These are phyloP conservation scores for Gracilinanus agilis DNA, from an alignment of 2,113 vertebrate species.

Conservation along the genomic window DNA sequence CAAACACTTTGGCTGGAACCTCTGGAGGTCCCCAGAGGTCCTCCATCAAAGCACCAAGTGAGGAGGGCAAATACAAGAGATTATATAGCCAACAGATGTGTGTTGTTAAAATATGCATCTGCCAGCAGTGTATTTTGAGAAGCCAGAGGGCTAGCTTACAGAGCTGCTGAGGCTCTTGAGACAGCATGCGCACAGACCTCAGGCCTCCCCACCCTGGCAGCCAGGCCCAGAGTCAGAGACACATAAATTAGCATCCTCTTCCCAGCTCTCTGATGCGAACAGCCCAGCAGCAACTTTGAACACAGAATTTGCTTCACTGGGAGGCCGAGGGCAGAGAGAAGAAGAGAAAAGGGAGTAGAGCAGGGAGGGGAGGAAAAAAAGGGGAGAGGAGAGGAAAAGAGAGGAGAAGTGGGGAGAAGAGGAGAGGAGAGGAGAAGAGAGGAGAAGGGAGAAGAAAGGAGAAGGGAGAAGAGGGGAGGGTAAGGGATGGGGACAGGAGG, in stretches of 20 bases:
- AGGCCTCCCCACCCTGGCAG: constrained; percentile 52
- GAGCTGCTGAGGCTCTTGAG: constrained; percentile 70
- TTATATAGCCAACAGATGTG: constrained; percentile 83
- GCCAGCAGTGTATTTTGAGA: constrained; percentile 63
- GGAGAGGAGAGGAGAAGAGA: background rate
- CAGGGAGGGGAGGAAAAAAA: background rate
- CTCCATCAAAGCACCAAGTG: constrained; percentile 83
- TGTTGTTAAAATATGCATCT: constrained; percentile 82
- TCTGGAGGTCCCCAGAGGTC: constrained; percentile 79
- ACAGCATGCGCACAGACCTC: constrained; percentile 36
- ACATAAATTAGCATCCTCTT: constrained; percentile 82
- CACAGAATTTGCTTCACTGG: constrained; percentile 47
- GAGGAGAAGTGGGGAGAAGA: constrained; percentile 38
- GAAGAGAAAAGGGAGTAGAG: background rate
- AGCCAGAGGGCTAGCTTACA: constrained; percentile 77
- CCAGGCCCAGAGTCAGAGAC: constrained; percentile 80
- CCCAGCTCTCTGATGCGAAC: constrained; percentile 77
- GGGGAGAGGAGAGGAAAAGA: background rate
- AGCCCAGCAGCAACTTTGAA: constrained; percentile 74
- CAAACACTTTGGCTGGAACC: constrained; percentile 85
- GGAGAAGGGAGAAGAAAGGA: background rate
- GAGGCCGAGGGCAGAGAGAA: constrained; percentile 41
- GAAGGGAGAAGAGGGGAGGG: background rate
- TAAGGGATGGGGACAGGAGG: constrained; percentile 31
- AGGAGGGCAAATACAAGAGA: constrained; percentile 81